Evolutionary conservation across 2,113 vertebrate genomes (phyloP).

Genomic region (Baryphthengus martii): DNA sequence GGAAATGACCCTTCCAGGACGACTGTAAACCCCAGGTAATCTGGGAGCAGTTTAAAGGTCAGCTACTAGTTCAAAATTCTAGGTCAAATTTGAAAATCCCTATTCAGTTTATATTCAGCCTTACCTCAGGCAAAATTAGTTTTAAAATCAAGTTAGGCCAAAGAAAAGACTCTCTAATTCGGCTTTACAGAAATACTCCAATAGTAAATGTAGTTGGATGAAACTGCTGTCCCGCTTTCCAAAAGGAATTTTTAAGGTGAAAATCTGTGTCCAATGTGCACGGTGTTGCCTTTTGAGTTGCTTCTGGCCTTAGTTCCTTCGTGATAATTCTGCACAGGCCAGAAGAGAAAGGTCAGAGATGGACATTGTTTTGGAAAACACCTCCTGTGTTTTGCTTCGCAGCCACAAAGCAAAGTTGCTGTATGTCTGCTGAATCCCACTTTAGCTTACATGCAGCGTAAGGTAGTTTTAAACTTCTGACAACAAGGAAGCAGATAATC

Average conservation of each 20-base stretch:
- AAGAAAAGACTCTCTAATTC: not conserved
- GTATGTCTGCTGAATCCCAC: not conserved
- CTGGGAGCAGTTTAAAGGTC: not conserved
- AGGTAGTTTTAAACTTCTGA: not conserved
- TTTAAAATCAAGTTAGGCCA: not conserved
- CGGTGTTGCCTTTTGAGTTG: not conserved
- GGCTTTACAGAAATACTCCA: not conserved
- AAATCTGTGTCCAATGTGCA: not conserved
- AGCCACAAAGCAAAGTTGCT: not conserved
- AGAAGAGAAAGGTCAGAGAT: not conserved
- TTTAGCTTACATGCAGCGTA: not conserved
- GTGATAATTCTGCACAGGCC: not conserved
- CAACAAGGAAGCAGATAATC: not conserved
- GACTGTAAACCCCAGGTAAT: not conserved
- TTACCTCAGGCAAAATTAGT: not conserved
- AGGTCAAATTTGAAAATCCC: not conserved
- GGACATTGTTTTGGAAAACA: not conserved
- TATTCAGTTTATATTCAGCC: not conserved
- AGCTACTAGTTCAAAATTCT: not conserved
- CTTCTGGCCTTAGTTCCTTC: not conserved
- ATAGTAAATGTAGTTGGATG: not conserved
- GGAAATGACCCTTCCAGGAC: conserved; percentile 41
- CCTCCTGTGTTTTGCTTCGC: not conserved
- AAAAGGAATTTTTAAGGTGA: not conserved
- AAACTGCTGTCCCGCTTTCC: not conserved